Evolutionary conservation across 2,888 invertebrate genomes (phyloP).

Genomic region (Nymphalis c-album): DNA sequence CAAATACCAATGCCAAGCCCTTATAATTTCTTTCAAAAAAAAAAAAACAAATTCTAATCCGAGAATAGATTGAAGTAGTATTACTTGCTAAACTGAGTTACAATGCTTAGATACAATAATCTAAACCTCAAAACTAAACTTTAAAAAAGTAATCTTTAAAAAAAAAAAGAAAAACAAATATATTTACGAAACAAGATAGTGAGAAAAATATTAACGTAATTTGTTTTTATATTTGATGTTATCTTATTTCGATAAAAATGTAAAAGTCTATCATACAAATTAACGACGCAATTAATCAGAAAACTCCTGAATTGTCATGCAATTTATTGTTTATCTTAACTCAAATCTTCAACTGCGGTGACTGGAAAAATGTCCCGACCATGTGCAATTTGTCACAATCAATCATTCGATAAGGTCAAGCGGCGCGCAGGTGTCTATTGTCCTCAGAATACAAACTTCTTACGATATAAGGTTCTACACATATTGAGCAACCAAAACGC

Average conservation of each 20-base stretch:
- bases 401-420: slow-evolving; percentile 65
- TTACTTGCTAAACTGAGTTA: too few species aligned
- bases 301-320: slow-evolving; percentile 36
- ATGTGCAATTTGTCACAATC: slow-evolving; percentile 67
- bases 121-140: too few species aligned
- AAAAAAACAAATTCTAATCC: too few species aligned
- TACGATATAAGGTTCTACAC: slow-evolving; percentile 13
- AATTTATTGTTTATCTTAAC: slow-evolving; percentile 63
- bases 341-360: slow-evolving; percentile 30
- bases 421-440: slow-evolving; percentile 30
- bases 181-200: too few species aligned
- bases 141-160: too few species aligned
- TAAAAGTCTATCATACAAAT: slow-evolving; percentile 13
- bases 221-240: too few species aligned
- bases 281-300: slow-evolving; percentile 25
- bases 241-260: neutral
- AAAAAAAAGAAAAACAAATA: too few species aligned
- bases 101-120: too few species aligned
- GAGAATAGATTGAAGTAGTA: too few species aligned
- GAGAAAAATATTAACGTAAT: too few species aligned
- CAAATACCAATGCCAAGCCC: too few species aligned
- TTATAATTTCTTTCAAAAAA: too few species aligned
- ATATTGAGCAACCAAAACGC: neutral
- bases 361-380: slow-evolving; percentile 48
- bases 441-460: slow-evolving; percentile 21